phyloP scores from a whole-genome alignment of 2,888 invertebrate species.

The Dynastes grantii region DNA sequence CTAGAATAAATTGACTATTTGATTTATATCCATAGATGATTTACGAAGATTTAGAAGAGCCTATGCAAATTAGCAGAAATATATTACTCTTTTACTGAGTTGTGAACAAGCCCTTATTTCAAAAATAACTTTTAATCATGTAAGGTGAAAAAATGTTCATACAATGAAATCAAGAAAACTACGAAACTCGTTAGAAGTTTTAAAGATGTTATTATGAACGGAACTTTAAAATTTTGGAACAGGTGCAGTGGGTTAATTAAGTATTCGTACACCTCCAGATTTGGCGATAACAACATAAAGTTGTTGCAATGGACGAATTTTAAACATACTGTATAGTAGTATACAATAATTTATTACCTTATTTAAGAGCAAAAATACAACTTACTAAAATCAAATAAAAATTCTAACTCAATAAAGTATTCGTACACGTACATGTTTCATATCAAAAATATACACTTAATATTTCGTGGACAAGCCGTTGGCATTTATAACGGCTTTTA shows the following conservation, averaged over 20 bases:
- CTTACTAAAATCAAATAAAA: neutral
- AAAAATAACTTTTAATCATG: no score
- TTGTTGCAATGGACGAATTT: neutral
- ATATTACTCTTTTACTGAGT: no score
- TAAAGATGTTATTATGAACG: no score
- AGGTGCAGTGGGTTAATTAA: neutral
- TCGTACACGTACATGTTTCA: neutral
- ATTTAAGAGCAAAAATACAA: no score
- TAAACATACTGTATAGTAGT: neutral
- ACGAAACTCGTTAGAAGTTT: no score
- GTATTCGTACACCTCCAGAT: neutral
- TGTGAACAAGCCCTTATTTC: no score
- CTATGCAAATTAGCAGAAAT: neutral
- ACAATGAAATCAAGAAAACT: no score
- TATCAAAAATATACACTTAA: neutral
- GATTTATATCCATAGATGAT: conserved; percentile 20
- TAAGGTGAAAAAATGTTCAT: no score
- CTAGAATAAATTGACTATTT: neutral
- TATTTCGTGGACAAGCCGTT: neutral
- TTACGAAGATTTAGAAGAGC: neutral
- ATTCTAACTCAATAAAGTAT: neutral
- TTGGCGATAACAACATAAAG: neutral
- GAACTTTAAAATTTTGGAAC: no score
- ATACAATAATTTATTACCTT: neutral
- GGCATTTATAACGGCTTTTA: neutral